Evolutionary conservation across 2,888 invertebrate genomes (phyloP), one percentile per base, ranked within the genome.

Genomic region (Mesochorus sp.): DNA sequence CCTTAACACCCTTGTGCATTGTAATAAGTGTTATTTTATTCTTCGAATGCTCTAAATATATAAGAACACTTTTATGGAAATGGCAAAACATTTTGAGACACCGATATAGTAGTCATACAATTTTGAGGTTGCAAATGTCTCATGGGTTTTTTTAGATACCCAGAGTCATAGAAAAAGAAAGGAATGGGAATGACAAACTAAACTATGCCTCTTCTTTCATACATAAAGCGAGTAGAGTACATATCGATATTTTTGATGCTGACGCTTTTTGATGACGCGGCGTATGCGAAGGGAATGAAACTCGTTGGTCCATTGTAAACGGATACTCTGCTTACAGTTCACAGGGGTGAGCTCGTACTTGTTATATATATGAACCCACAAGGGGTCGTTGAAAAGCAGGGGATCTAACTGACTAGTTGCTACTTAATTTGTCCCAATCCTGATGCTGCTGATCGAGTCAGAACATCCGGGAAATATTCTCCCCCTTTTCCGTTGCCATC

Each of bases 351-450:
- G 67, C 79, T 75, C 70, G 61, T n/a, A 59, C 37, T 53, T 26
- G 49, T 44, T 61, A 31, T 55, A 42, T 28, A n/a, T n/a, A n/a
- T n/a, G n/a, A 72, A 67, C 24, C 62, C 72, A 57, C 71, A 51
- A 55, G 66, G 67, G 74, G 47, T 53, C 82, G 79, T 76, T 66
- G 67, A 21, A 70, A 66, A 77, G 44, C 75, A 75, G 80, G 81
- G 80, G 82, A 81, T 79, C 49, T 80, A 70, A 81, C 83, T 86
- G 88, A 89, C 88, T 90, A 89, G 88, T 90, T 88, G 89, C 88
- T 88, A 89, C 88, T 90, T 90, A 90, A 90, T 90, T 90, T 89
- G 87, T 68, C 84, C 76, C 76, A 55, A 84, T 79, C 83, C 82
- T 72, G 68, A 47, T 66, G 44, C 76, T 21, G 37, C 66, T 72